Evolutionary conservation across 2,888 invertebrate genomes (phyloP), one percentile per base, ranked within the genome.

Genomic region (Diloba caeruleocephala): DNA sequence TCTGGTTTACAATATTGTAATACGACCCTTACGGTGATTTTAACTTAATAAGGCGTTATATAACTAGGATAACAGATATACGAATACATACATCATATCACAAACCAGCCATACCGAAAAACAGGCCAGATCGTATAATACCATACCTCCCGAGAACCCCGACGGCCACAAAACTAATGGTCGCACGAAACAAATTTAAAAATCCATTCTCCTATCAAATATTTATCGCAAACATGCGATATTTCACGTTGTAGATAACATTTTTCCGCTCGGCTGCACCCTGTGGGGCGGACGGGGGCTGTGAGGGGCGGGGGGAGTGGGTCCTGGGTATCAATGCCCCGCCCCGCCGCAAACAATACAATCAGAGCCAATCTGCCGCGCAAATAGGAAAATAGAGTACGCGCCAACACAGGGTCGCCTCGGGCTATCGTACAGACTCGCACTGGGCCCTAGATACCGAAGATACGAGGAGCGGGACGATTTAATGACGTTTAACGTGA

Each of bases 381-480:
- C 90, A 93, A 92, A 93, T 93, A 92, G 92, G 92, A 92, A 92
- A 92, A 92, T 92, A 92, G 92, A 91, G 90, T 91, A 88, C 90
- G 84, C 87, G 85, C 78, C 79, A 82, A 79, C 72, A 78, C 90
- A 89, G 90, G 84, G 82, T 81, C 90, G 90, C 86, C 86, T 78
- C 82, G 82, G 79, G 63, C 63, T 34, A 53, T 29, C 21, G 51
- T 51, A 49, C 67, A 55, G 53, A 44, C 60, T 46, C 44, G 63
- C 39, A 66, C 37, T 61, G 48, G 63, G 49, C 45, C 25, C 41
- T 39, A 17, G 29, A 14, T 5, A 17, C 14, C 13, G 37, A 25
- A 25, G 32, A 42, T 9, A 42, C n/a, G 6, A 21, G n/a, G 9
- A n/a, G n/a, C n/a, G 14, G 4, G 26, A 53, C 38, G 29, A 43